A percentile compares a stretch with the other conserved stretches of the same genome.
Conservation (phyloP, 1,140 invertebrate genomes). For the Penaeus indicus region DNA sequence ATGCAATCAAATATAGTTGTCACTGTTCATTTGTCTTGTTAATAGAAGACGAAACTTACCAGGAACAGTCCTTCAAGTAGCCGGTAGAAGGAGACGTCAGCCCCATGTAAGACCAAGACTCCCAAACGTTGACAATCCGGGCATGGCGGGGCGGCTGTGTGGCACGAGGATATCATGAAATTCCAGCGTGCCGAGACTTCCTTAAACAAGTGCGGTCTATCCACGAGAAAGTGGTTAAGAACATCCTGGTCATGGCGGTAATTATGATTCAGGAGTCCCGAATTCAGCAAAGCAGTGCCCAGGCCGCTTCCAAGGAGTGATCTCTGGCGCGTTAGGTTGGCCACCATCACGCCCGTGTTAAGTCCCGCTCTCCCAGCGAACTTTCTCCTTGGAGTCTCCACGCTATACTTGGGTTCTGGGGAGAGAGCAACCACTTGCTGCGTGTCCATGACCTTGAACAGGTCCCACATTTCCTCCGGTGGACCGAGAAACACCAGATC, state of each 20-base stretch:
- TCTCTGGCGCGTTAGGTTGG: constrained; percentile 38
- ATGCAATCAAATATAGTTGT: background rate
- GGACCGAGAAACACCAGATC: constrained; percentile 45
- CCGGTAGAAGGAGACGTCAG: constrained; percentile 14
- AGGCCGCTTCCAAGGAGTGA: background rate
- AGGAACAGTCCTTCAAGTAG: constrained; percentile 6
- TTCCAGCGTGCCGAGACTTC: constrained; percentile 37
- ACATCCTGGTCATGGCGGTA: constrained; percentile 43
- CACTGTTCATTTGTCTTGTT: background rate
- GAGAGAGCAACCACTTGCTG: constrained; percentile 11
- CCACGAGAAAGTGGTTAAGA: constrained; percentile 33
- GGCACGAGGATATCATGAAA: constrained; percentile 32
- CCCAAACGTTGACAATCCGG: background rate
- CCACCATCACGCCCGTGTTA: constrained; percentile 41
- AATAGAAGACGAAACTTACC: background rate
- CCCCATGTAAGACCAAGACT: constrained; percentile 4
- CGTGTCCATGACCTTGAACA: constrained; percentile 12
- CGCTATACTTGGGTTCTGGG: constrained; percentile 45
- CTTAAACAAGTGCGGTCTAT: constrained; percentile 23
- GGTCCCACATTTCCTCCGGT: constrained; percentile 29
- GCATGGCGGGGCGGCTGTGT: constrained; percentile 17
- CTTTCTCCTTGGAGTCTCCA: background rate
- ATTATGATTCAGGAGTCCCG: background rate
- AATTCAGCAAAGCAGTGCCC: background rate
- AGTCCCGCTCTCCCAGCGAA: constrained; percentile 31